Percentiles rank a stretch among this genome's conserved stretches.
Conservation (phyloP, 2,113 vertebrate genomes). For the Pionites leucogaster region DNA sequence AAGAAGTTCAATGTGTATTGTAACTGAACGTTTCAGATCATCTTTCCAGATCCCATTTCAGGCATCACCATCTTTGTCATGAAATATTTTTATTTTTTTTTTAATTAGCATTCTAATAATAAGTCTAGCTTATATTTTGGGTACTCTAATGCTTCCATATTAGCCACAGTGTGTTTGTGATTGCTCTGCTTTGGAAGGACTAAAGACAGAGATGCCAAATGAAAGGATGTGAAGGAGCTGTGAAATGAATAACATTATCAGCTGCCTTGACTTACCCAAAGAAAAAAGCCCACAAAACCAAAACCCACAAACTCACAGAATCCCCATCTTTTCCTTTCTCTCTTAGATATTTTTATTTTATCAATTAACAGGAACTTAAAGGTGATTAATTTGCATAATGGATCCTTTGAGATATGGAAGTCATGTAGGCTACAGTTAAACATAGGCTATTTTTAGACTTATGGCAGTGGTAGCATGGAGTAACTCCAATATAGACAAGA, state of each 20-base stretch:
- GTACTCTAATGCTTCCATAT: background rate
- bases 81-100: background rate
- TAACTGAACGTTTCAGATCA: background rate
- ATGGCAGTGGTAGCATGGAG: no score
- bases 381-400: background rate
- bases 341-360: background rate
- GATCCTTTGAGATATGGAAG: background rate
- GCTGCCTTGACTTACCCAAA: background rate
- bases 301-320: background rate
- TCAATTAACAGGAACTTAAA: background rate
- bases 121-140: background rate
- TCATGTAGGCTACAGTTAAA: background rate
- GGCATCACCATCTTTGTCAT: background rate
- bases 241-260: background rate
- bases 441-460: background rate
- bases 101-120: background rate
- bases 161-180: background rate
- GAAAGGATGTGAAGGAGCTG: background rate
- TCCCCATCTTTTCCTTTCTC: background rate
- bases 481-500: background rate
- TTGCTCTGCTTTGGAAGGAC: background rate
- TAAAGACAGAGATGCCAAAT: background rate
- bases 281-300: background rate
- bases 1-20: background rate
- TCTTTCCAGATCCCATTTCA: background rate